Evolutionary conservation across 2,888 invertebrate species (phyloP).

Genomic region (Brachylomia viminalis): DNA sequence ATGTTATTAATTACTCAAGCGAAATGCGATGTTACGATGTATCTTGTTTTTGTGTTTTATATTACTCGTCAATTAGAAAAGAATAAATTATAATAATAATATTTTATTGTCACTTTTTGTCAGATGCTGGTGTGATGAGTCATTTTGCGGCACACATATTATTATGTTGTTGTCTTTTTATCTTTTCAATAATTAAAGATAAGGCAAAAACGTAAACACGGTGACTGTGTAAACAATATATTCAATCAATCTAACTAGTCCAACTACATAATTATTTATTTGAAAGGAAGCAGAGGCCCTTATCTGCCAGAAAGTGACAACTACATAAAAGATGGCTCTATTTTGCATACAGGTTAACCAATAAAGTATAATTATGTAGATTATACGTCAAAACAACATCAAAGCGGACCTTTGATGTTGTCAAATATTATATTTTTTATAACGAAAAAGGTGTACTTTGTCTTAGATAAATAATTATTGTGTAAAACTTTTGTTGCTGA

Average conservation of each 20-base stretch:
- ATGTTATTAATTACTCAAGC: background rate
- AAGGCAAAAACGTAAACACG: constrained; percentile 2
- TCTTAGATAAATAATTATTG: background rate
- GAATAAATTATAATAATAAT: background rate
- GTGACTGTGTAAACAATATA: background rate
- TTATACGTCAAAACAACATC: background rate
- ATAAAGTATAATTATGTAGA: background rate
- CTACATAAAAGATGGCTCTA: background rate
- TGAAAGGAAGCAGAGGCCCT: background rate
- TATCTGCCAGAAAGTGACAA: background rate
- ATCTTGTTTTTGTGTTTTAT: background rate
- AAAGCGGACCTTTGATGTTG: too few species aligned
- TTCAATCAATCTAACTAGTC: background rate
- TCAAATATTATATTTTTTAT: background rate
- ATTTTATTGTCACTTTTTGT: background rate
- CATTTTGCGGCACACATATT: background rate
- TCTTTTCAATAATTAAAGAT: constrained; percentile 5
- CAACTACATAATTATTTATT: background rate
- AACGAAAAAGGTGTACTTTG: background rate
- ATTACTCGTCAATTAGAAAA: background rate
- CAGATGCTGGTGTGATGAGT: background rate
- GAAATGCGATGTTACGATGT: background rate
- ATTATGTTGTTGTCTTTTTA: constrained; percentile 8
- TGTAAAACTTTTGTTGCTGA: background rate
- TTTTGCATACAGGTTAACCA: background rate